These are phyloP conservation scores for Hafferia zeledoni DNA, from an alignment of 2,797 vertebrate species.

Conservation along the genomic window DNA sequence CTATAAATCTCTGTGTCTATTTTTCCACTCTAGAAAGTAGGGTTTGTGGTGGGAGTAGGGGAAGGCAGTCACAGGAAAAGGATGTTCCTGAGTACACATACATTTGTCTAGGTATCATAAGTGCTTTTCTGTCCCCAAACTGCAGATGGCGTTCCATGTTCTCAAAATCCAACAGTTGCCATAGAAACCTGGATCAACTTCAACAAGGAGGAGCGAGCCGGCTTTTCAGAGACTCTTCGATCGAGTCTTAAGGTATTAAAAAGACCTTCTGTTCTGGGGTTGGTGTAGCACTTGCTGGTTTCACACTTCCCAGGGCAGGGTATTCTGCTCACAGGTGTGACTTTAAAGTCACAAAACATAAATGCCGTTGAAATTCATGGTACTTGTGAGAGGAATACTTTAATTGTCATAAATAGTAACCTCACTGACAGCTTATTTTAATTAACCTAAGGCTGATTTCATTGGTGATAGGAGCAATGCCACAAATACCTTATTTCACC, in stretches of 20 bases:
- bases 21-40: not conserved
- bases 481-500: not conserved
- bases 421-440: not conserved
- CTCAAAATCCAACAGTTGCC: constrained; percentile 92
- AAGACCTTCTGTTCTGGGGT: not conserved
- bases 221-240: constrained; percentile 88
- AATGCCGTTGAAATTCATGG: not conserved
- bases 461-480: not conserved
- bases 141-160: constrained; percentile 93
- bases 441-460: not conserved
- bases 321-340: not conserved
- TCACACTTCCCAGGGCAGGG: not conserved
- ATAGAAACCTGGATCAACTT: constrained; percentile 96
- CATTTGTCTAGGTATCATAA: not conserved
- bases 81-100: not conserved
- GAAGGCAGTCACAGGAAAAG: not conserved
- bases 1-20: not conserved
- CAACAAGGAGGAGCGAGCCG: constrained; percentile 95
- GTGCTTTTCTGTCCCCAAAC: constrained; percentile 50
- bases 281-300: not conserved
- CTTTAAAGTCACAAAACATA: not conserved
- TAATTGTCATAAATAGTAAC: not conserved
- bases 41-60: not conserved
- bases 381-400: not conserved
- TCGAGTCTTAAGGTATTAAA: constrained; percentile 91